Base-by-base conservation (phyloP, 2,113 vertebrate genomes). In the Spermophilus dauricus region DNA sequence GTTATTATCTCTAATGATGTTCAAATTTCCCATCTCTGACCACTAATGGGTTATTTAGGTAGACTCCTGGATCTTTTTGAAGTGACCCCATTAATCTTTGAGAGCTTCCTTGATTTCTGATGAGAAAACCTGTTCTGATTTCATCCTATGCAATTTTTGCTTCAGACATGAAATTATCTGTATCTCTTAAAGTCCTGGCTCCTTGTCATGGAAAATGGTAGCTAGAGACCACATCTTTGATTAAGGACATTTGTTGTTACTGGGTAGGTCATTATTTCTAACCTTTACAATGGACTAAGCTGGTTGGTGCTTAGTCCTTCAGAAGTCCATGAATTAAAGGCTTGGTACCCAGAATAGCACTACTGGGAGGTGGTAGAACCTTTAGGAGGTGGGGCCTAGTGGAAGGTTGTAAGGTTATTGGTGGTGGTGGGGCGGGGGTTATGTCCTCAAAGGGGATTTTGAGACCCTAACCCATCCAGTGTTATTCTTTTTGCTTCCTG, bases 81-180 rank as follows among this genome's bases (percentile, higher is more conserved):
- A 28, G 42, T 10, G 5, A 89, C 12, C 20, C 30, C 34, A 81
- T 30, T 75, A 77, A 69, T 56, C 48, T 78, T 94, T 48, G 42
- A n/a, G 26, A 48, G 39, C 32, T 45, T 85, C 20, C 18, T 81
- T 82, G 34, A 26, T 86, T 91, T 81, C 3, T 81, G 77, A 94
- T 45, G 80, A 4, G 34, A 82, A 92, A 61, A 63, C 4, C 2
- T 45, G 3, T 63, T 67, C 53, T 92, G 42, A 75, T 39, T 80
- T 94, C 42, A 83, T 69, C 30, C 16, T 89, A 32, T 76, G 83
- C n/a, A 92, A 70, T 53, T 95, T 56, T 84, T 89, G 42, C 28
- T 69, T 32, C 8, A 94, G 86, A 91, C 12, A 32, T 77, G 51
- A 89, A 86, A 82, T 37, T 51, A 91, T 11, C 45, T 45, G 82